Percentiles rank a stretch among this genome's conserved stretches.
These are phyloP conservation scores for Aulostomus chinensis DNA, from an alignment of 2,797 vertebrate genomes.

Conservation along the genomic window DNA sequence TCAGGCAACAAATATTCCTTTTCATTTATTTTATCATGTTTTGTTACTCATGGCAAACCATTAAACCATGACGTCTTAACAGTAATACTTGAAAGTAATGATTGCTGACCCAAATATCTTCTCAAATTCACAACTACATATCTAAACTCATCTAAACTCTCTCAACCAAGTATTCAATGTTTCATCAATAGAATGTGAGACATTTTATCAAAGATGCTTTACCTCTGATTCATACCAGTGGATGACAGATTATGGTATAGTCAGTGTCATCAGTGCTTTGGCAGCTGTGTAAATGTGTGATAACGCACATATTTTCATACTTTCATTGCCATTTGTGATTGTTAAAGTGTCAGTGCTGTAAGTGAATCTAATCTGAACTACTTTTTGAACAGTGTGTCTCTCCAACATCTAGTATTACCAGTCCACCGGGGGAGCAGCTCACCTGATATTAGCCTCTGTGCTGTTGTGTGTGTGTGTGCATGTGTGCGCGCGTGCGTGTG, in stretches of 20 bases:
- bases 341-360: too few species aligned
- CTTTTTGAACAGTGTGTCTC: too few species aligned
- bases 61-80: background rate
- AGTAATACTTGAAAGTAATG: background rate
- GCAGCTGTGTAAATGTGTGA: too few species aligned
- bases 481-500: too few species aligned
- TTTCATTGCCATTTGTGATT: too few species aligned
- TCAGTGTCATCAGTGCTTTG: background rate
- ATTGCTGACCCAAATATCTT: background rate
- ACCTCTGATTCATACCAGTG: background rate
- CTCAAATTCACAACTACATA: background rate
- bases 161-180: background rate
- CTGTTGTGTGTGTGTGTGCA: too few species aligned
- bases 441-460: too few species aligned
- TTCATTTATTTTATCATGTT: background rate
- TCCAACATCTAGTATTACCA: background rate
- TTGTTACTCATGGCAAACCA: background rate
- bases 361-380: too few species aligned
- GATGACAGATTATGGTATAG: background rate
- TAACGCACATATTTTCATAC: too few species aligned
- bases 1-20: conserved; percentile 4
- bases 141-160: too few species aligned
- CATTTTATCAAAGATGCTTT: background rate
- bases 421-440: background rate
- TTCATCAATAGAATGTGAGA: background rate